Evolutionary conservation across 1,140 invertebrate species (phyloP).

Genomic region (Lordiphosa clarofinis): DNA sequence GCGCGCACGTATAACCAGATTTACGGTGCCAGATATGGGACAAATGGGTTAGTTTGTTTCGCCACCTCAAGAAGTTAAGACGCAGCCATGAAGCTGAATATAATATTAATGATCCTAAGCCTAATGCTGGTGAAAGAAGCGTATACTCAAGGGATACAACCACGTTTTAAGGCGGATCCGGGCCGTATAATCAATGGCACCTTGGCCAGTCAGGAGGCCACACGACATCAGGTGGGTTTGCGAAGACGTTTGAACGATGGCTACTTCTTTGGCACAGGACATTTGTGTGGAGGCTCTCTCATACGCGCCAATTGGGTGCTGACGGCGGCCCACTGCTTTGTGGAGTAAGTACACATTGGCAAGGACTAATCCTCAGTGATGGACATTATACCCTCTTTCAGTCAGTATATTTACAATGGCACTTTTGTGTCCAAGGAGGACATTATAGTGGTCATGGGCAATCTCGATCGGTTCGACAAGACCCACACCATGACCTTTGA

Average conservation of each 20-base stretch:
- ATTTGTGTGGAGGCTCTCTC: conserved; percentile 77
- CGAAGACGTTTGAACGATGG: conserved; percentile 60
- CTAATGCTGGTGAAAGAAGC: too few species aligned
- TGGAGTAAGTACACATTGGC: conserved; percentile 49
- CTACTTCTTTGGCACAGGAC: conserved; percentile 67
- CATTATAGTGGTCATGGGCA: conserved; percentile 70
- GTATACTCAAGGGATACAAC: conserved; percentile 16
- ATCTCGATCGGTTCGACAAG: conserved; percentile 59
- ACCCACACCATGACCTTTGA: conserved; percentile 55
- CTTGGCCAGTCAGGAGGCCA: conserved; percentile 43
- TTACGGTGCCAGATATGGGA: conserved; percentile 21
- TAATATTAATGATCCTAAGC: too few species aligned
- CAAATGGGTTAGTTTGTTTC: conserved; percentile 21
- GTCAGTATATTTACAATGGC: conserved; percentile 52
- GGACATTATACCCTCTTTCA: conserved; percentile 1
- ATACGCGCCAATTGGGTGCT: conserved; percentile 71
- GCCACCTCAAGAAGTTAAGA: conserved; percentile 23
- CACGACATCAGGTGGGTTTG: conserved; percentile 71
- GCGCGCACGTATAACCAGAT: conserved; percentile 23
- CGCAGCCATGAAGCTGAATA: too few species aligned
- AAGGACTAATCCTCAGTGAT: neutral
- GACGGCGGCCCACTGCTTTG: conserved; percentile 81
- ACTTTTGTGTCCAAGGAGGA: conserved; percentile 43
- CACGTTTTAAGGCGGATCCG: conserved; percentile 43
- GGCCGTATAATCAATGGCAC: conserved; percentile 72